A percentile compares a stretch with the other conserved stretches of the same genome.
Conservation (phyloP, 2,888 invertebrate species). For the Hemaris fuciformis region DNA sequence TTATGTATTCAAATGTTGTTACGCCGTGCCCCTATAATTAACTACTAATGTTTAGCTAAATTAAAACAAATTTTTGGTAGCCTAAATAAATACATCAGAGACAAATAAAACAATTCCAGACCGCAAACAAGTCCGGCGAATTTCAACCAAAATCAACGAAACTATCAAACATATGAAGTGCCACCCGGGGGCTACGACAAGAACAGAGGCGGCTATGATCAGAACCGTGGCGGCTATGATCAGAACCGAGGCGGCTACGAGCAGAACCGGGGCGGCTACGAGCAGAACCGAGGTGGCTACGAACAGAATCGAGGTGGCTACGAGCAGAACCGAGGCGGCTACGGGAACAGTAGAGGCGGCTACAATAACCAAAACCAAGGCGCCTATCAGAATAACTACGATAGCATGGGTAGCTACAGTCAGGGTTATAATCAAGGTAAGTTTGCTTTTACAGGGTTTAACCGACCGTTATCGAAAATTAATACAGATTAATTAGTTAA, state of each 20-base stretch:
- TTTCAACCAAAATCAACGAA: slow-evolving; percentile 40
- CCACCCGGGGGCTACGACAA: slow-evolving; percentile 58
- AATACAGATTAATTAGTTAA: no score
- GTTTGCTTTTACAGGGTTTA: neutral
- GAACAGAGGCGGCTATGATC: slow-evolving; percentile 29
- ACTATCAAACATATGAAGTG: slow-evolving; percentile 64
- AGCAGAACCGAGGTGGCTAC: slow-evolving; percentile 34
- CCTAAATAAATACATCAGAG: no score
- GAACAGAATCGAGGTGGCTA: slow-evolving; percentile 33
- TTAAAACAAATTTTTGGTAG: no score
- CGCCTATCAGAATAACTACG: slow-evolving; percentile 21
- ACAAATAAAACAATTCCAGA: slow-evolving; percentile 42
- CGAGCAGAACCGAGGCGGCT: slow-evolving; percentile 25
- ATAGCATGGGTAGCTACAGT: slow-evolving; percentile 34
- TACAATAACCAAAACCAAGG: slow-evolving; percentile 23
- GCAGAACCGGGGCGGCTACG: slow-evolving; percentile 30
- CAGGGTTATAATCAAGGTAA: slow-evolving; percentile 18
- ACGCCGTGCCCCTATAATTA: no score
- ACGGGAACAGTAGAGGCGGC: slow-evolving; percentile 23
- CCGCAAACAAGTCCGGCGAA: slow-evolving; percentile 49
- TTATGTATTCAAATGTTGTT: no score
- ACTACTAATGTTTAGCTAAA: no score
- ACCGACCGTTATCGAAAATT: no score
- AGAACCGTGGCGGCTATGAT: slow-evolving; percentile 35
- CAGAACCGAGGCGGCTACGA: slow-evolving; percentile 62